These are phyloP conservation scores for Trichonephila clavipes DNA, from an alignment of 1,140 invertebrate genomes.

Conservation along the genomic window DNA sequence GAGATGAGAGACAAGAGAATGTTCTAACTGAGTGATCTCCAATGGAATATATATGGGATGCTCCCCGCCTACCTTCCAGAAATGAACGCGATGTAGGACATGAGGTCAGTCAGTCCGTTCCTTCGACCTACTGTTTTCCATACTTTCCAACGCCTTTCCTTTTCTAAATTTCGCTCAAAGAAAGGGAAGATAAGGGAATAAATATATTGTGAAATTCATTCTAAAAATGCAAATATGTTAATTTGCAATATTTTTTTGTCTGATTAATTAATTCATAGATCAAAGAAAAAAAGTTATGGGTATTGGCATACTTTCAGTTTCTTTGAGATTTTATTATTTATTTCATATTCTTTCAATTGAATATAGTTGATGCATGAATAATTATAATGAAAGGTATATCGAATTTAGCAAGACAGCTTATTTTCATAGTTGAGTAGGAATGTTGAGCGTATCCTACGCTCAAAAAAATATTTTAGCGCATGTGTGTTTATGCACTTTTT, in stretches of 20 bases:
- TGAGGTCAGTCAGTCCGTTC: slow-evolving; percentile 60
- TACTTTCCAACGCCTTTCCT: slow-evolving; percentile 52
- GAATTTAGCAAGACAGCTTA: no score
- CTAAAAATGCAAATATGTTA: neutral
- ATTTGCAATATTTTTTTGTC: neutral
- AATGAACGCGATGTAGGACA: slow-evolving; percentile 44
- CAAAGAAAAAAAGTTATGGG: no score
- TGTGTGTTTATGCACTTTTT: no score
- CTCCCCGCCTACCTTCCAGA: neutral
- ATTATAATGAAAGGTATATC: no score
- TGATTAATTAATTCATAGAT: neutral
- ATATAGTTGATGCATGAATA: no score
- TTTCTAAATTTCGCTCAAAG: neutral
- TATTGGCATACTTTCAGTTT: neutral
- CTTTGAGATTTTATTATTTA: neutral
- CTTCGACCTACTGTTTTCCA: neutral
- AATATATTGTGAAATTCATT: no score
- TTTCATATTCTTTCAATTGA: no score
- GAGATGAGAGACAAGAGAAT: neutral
- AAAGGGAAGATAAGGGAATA: neutral
- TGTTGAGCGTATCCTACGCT: no score
- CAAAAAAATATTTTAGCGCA: no score
- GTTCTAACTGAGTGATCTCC: slow-evolving; percentile 53
- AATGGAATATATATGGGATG: slow-evolving; percentile 34
- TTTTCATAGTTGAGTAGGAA: no score